Conservation (phyloP, 2,113 vertebrate genomes). For the Platycercus adscitus region DNA sequence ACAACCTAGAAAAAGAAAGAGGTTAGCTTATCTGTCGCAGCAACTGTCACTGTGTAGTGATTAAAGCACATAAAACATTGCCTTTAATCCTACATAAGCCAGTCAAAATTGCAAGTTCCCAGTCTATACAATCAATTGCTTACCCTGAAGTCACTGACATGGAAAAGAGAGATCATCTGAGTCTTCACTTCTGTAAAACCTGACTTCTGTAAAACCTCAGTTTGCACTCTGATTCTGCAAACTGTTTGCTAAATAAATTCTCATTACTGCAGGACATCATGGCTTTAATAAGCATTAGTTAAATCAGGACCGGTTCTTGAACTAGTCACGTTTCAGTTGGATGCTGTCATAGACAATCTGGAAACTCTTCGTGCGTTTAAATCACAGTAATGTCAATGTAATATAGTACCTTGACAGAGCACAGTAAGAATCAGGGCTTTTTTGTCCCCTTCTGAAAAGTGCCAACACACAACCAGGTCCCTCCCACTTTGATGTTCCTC, state of each 20-base stretch:
- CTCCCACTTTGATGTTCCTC: neutral
- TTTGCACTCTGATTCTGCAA: neutral
- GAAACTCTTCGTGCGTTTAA: neutral
- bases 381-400: neutral
- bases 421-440: neutral
- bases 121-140: neutral
- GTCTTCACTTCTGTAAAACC: neutral
- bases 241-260: neutral
- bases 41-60: neutral
- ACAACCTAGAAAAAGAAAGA: neutral
- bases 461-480: neutral
- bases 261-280: neutral
- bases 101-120: neutral
- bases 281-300: neutral
- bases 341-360: accelerated
- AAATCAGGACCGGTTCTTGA: neutral
- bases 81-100: neutral
- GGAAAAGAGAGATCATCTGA: neutral
- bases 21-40: neutral
- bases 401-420: neutral
- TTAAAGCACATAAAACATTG: conserved; percentile 2
- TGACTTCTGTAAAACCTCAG: neutral
- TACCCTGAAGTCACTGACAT: neutral
- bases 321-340: neutral
- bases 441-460: neutral